Base-by-base conservation (phyloP, 2,888 invertebrate genomes). In the Euclidia mi region DNA sequence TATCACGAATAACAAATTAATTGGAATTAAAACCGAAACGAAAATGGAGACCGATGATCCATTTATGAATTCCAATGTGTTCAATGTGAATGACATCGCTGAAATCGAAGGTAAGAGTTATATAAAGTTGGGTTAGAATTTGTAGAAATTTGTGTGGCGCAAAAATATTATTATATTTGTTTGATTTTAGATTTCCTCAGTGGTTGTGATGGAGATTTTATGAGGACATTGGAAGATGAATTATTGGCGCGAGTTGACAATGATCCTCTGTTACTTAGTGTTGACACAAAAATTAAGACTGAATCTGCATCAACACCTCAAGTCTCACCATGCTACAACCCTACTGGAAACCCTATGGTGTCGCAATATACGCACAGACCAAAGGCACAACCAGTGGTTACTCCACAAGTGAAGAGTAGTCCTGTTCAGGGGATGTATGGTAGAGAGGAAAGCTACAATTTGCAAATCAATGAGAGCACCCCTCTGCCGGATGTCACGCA, bases 151-250 rank as follows among this genome's bases (percentile, higher is more conserved):
- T 32, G 34, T 11, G 31, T 59, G n/a, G n/a, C 44, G 63, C 41
- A 63, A 56, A 57, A 63, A 49, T 49, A 50, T 60, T 61, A 51
- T 53, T 59, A 67, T 51, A n/a, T 40, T 34, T 17, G 17, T 45
- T 40, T 44, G 28, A 63, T 95, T 95, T 47, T 87, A 96, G 96
- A 96, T 88, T 94, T 96, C 43, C 87, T 97, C 20, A 95, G 95
- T 67, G 96, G 96, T 63, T 96, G 96, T 79, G 96, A 96, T 86
- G 96, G 91, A 64, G 96, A 96, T 80, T 94, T 96, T 63, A 94
- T 96, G 89, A 95, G 84, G 53, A 92, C 91, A 57, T 76, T 94
- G n/a, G 94, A 94, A 66, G 89, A 93, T 60, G 94, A 95, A 56
- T 73, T n/a, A n/a, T n/a, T 94, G 31, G 69, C 89, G n/a, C 76